Evolutionary conservation across 1,140 invertebrate genomes (phyloP).

Genomic region (Caenorhabditis brenneri): DNA sequence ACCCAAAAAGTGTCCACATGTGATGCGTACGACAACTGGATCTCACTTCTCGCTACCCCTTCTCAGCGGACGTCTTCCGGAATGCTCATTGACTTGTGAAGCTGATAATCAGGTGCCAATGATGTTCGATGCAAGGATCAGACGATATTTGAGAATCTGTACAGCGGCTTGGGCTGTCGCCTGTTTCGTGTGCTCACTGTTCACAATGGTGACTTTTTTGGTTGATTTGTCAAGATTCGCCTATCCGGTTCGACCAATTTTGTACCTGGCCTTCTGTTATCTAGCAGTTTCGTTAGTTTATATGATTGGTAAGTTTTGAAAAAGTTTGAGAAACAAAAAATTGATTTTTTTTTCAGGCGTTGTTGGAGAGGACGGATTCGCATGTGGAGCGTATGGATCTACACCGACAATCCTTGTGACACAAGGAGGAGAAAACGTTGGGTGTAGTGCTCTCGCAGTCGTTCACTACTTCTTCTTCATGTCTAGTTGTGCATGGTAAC

Average conservation of each 20-base stretch:
- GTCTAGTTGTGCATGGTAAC: constrained; percentile 89
- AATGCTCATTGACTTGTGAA: constrained; percentile 67
- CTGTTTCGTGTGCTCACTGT: constrained; percentile 87
- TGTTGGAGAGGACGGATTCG: constrained; percentile 76
- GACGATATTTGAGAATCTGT: constrained; percentile 85
- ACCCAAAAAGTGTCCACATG: constrained; percentile 27
- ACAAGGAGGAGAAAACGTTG: constrained; percentile 87
- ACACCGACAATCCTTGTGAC: constrained; percentile 75
- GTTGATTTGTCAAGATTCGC: constrained; percentile 89
- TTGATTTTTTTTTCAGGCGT: constrained; percentile 65
- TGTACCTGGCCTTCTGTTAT: constrained; percentile 96
- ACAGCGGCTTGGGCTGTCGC: constrained; percentile 90
- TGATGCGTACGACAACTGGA: constrained; percentile 39
- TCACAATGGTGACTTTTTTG: constrained; percentile 91
- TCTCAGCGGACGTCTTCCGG: constrained; percentile 62
- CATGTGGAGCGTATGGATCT: constrained; percentile 74
- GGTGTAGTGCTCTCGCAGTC: constrained; percentile 90
- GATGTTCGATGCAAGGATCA: constrained; percentile 84
- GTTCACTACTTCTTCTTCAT: constrained; percentile 86
- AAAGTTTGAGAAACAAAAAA: neutral
- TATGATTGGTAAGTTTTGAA: constrained; percentile 80
- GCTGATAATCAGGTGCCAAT: constrained; percentile 66
- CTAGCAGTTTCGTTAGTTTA: constrained; percentile 90
- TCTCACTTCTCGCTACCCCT: constrained; percentile 61
- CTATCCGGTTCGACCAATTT: constrained; percentile 95